Evolutionary conservation across 2,113 vertebrate genomes (phyloP).

Genomic region (Climacteris rufus): DNA sequence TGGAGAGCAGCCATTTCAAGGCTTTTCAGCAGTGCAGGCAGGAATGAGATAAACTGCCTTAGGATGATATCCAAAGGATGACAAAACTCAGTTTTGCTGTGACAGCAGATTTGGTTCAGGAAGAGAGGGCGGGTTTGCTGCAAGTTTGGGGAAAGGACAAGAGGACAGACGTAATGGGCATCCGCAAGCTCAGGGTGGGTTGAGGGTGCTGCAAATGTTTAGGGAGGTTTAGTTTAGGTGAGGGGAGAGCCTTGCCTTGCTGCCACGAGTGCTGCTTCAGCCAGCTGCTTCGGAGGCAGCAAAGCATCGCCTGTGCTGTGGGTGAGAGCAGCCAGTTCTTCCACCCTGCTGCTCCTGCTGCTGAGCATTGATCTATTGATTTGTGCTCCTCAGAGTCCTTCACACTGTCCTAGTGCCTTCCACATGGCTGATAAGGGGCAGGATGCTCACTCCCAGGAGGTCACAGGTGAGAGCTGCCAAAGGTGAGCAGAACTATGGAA

Average conservation of each 20-base stretch:
- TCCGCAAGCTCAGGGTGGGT: neutral
- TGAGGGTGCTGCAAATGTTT: neutral
- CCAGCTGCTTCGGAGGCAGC: neutral
- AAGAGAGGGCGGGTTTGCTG: neutral
- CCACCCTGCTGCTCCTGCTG: neutral
- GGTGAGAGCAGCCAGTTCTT: neutral
- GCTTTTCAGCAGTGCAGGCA: neutral
- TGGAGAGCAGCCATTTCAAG: neutral
- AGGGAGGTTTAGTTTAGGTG: neutral
- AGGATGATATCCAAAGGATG: neutral
- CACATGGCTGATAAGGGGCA: accelerated
- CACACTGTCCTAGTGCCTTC: neutral
- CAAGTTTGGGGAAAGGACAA: neutral
- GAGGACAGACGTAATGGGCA: neutral
- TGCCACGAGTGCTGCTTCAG: too few relatives aligned
- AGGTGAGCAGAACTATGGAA: neutral
- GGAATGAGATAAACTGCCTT: neutral
- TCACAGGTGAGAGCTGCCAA: neutral
- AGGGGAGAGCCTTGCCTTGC: neutral
- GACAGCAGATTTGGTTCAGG: neutral
- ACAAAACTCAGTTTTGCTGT: neutral
- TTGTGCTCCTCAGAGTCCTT: neutral
- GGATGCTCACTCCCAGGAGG: neutral
- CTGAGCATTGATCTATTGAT: neutral
- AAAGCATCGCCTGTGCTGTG: accelerated